Percentiles rank a stretch among this genome's conserved stretches.
phyloP scores from a whole-genome alignment of 2,888 invertebrate genomes.

The Axea sp. region DNA sequence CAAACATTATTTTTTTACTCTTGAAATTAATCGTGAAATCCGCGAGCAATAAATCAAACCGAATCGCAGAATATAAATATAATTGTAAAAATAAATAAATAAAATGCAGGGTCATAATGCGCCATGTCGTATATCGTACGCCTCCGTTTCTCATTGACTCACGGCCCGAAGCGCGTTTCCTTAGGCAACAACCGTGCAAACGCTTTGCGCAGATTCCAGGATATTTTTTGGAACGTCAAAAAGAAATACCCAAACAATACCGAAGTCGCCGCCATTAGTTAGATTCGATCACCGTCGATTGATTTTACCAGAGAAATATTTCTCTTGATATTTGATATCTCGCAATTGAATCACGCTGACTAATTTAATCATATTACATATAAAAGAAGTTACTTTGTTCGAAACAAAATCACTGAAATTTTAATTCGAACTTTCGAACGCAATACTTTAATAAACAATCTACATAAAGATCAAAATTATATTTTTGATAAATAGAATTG shows the following conservation, averaged over 20 bases:
- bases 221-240: slow-evolving; percentile 13
- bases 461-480: too few relatives aligned
- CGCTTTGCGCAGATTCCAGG: slow-evolving; percentile 9
- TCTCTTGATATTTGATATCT: slow-evolving; percentile 7
- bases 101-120: slow-evolving; percentile 2
- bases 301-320: neutral
- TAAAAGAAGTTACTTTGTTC: neutral
- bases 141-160: slow-evolving; percentile 6
- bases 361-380: neutral
- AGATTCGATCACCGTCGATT: slow-evolving; percentile 5
- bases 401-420: neutral
- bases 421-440: neutral
- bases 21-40: too few relatives aligned
- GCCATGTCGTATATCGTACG: neutral
- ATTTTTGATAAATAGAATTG: too few relatives aligned
- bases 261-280: slow-evolving; percentile 2
- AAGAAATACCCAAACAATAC: slow-evolving; percentile 5
- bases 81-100: slow-evolving; percentile 10
- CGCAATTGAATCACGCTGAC: neutral
- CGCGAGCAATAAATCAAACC: too few relatives aligned
- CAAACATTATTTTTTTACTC: too few relatives aligned
- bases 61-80: too few relatives aligned
- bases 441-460: too few relatives aligned
- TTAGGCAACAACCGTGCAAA: slow-evolving; percentile 17
- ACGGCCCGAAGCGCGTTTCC: slow-evolving; percentile 21